Evolutionary conservation across 2,113 vertebrate genomes (phyloP).

Genomic region (Scomber colias): DNA sequence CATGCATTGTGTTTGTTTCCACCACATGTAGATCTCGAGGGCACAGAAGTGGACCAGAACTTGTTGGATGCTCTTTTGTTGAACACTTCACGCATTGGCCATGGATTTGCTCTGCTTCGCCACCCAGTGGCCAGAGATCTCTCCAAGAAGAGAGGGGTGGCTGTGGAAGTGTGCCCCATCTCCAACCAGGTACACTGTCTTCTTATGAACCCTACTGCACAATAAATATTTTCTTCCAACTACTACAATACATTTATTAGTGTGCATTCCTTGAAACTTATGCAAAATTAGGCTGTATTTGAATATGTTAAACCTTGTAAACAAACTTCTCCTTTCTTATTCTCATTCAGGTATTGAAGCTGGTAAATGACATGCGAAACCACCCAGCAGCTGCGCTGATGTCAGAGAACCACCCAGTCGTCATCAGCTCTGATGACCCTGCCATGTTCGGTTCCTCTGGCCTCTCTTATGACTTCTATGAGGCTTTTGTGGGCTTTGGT

Average conservation of each 20-base stretch:
- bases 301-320: rapidly evolving
- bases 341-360: conserved; percentile 85
- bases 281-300: neutral
- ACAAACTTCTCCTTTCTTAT: neutral
- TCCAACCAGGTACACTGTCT: conserved; percentile 91
- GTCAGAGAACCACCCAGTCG: conserved; percentile 88
- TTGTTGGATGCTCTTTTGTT: conserved; percentile 90
- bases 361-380: conserved; percentile 89
- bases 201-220: neutral
- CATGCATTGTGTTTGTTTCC: neutral
- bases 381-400: conserved; percentile 90
- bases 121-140: conserved; percentile 87
- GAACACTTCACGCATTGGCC: conserved; percentile 92
- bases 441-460: conserved; percentile 88
- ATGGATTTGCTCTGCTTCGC: conserved; percentile 89
- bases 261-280: neutral
- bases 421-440: conserved; percentile 93
- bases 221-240: neutral
- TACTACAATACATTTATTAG: too few species aligned
- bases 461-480: conserved; percentile 93
- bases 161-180: conserved; percentile 93
- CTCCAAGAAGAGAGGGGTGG: conserved; percentile 85
- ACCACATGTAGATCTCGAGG: conserved; percentile 84
- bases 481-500: conserved; percentile 91
- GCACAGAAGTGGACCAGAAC: conserved; percentile 89